phyloP scores from a whole-genome alignment of 2,797 vertebrate species.

The Onychomys leucogaster region DNA sequence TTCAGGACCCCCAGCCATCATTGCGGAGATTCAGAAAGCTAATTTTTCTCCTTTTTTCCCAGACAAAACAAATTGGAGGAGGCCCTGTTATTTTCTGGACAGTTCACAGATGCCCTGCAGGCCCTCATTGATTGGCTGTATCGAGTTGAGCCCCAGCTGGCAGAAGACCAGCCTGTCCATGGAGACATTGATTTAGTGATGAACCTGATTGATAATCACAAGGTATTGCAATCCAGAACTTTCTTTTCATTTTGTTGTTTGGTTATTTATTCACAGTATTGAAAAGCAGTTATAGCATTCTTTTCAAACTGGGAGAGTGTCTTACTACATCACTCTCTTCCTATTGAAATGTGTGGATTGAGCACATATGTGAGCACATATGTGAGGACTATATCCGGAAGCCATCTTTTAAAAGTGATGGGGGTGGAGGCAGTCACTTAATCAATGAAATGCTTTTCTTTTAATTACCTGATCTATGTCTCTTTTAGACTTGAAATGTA shows the following conservation, averaged over 20 bases:
- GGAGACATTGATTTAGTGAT: constrained; percentile 99
- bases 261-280: neutral
- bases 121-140: constrained; percentile 99
- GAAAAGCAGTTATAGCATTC: neutral
- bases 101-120: constrained; percentile 98
- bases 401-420: neutral
- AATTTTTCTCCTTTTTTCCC: constrained; percentile 22
- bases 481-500: constrained; percentile 34
- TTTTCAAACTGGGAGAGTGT: constrained; percentile 1
- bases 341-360: neutral
- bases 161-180: constrained; percentile 98
- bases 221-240: constrained; percentile 89
- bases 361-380: no score
- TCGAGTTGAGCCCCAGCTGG: constrained; percentile 97
- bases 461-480: neutral
- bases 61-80: constrained; percentile 99
- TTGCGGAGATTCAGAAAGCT: neutral
- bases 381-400: no score
- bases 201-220: constrained; percentile 98
- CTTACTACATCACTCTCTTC: neutral
- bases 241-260: constrained; percentile 8
- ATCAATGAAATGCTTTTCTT: neutral
- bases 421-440: neutral
- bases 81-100: constrained; percentile 97
- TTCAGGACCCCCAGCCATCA: neutral